Conservation (phyloP, 2,888 invertebrate genomes). For the Eulithis prunata region DNA sequence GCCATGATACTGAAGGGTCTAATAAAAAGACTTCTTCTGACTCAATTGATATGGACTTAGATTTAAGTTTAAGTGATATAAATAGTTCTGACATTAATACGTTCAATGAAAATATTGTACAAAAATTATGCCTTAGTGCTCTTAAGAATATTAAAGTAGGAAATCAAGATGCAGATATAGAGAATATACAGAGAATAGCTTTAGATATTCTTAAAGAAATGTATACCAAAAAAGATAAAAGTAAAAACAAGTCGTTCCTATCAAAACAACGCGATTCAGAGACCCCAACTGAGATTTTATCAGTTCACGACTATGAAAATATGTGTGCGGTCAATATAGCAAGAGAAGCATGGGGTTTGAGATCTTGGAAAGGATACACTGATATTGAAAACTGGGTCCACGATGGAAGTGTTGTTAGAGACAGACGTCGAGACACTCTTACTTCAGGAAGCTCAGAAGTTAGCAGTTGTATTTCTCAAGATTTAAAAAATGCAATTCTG, state of each 20-base stretch:
- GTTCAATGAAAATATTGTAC: constrained; percentile 82
- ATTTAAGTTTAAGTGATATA: constrained; percentile 82
- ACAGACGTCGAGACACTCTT: constrained; percentile 82
- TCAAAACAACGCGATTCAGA: constrained; percentile 78
- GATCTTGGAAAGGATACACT: constrained; percentile 87
- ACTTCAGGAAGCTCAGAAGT: constrained; percentile 85
- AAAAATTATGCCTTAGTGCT: constrained; percentile 80
- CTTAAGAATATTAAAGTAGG: constrained; percentile 82
- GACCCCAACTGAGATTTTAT: constrained; percentile 84
- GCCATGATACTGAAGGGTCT: constrained; percentile 76
- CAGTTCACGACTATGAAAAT: constrained; percentile 87
- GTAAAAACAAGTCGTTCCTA: constrained; percentile 67
- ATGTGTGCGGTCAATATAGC: constrained; percentile 87
- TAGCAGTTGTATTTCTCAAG: constrained; percentile 77
- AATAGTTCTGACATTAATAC: constrained; percentile 83
- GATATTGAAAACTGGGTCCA: constrained; percentile 87
- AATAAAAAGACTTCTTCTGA: constrained; percentile 82
- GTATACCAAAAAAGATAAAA: constrained; percentile 79
- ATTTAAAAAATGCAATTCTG: constrained; percentile 73
- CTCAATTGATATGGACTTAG: constrained; percentile 81
- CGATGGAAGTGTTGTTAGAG: constrained; percentile 85
- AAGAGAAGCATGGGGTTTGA: constrained; percentile 86
- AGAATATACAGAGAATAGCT: constrained; percentile 82
- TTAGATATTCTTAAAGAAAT: constrained; percentile 81
- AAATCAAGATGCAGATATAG: constrained; percentile 81